These are phyloP conservation scores for Falco biarmicus DNA, from an alignment of 2,797 vertebrate species.

Conservation along the genomic window DNA sequence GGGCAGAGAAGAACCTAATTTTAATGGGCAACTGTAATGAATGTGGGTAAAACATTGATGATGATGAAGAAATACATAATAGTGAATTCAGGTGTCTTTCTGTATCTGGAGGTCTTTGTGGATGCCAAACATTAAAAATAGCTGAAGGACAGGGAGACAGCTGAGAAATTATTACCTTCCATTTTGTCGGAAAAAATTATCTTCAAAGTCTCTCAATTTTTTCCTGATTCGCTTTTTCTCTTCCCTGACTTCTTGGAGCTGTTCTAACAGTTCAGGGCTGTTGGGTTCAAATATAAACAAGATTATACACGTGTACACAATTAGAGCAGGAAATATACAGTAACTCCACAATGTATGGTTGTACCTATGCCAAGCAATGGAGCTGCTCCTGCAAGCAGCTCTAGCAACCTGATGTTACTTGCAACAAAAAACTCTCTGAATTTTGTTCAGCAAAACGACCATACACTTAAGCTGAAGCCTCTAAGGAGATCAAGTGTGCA, in stretches of 20 bases:
- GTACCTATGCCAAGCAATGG: accelerated
- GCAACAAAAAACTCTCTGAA: not conserved
- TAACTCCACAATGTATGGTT: not conserved
- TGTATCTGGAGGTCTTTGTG: not conserved
- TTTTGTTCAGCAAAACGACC: not conserved
- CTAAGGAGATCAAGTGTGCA: not conserved
- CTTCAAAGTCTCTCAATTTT: conserved; percentile 95
- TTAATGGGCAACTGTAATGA: not conserved
- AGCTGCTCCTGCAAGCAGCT: not conserved
- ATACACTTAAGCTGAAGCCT: not conserved
- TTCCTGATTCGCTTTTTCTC: conserved; percentile 96
- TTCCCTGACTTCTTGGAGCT: conserved; percentile 94
- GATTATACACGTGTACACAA: not conserved
- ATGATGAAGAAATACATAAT: accelerated
- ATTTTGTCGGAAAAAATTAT: conserved; percentile 94
- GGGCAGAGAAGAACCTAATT: not conserved
- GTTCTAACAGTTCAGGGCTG: conserved; percentile 93
- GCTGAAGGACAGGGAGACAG: not conserved
- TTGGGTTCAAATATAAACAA: not conserved
- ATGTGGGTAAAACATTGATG: not conserved
- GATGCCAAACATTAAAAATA: not conserved
- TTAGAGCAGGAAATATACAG: not conserved
- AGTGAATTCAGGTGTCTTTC: not conserved
- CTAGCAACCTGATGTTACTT: not conserved
- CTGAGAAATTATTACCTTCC: conserved; percentile 85